Base-by-base conservation (phyloP, 2,888 invertebrate genomes). In the Drosophila kuntzei region DNA sequence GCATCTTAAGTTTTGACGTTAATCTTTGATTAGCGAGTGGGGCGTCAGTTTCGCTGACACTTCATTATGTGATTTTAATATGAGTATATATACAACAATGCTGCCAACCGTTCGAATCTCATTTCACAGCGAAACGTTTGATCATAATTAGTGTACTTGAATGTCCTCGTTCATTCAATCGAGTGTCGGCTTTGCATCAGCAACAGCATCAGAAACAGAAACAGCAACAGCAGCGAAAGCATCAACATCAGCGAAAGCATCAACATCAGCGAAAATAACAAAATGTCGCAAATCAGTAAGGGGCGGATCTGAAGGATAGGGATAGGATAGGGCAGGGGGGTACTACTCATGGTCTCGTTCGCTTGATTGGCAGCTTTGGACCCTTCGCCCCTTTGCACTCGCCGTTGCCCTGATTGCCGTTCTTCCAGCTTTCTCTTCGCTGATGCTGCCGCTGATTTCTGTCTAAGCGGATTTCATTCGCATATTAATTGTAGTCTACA, bases 111-210 rank as follows among this genome's bases (percentile, higher is more conserved):
- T 81, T 84, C 61, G 74, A 78, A 84, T 85, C 82, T 80, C 76
- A 87, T 84, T 86, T 76, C 44, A 68, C 68, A 47, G 58, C 66
- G 64, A 78, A 85, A 68, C 85, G 85, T 85, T 85, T 85, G 85
- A 85, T 85, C 85, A 84, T 87, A 87, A 85, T 85, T 85, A 87
- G 85, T 84, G 74, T 84, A 87, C 85, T 85, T 78, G 80, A 87
- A 71, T 73, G 79, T 77, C 71, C 37, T 63, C 46, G 64, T 47
- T 55, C 67, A 49, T 58, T 68, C 62, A 76, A 64, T 84, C 69
- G 75, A 87, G 73, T 80, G 81, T 75, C 80, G 73, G 77, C 80
- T 83, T 82, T 85, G 86, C 83, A 82, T 80, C 83, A 82, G 85
- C 82, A 43, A 8, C 68, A 51, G 6, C 59, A 37, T 2, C 50